Percentiles rank a stretch among this genome's conserved stretches.
Conservation (phyloP, 2,113 vertebrate species). For the Gorsachius goisagi region DNA sequence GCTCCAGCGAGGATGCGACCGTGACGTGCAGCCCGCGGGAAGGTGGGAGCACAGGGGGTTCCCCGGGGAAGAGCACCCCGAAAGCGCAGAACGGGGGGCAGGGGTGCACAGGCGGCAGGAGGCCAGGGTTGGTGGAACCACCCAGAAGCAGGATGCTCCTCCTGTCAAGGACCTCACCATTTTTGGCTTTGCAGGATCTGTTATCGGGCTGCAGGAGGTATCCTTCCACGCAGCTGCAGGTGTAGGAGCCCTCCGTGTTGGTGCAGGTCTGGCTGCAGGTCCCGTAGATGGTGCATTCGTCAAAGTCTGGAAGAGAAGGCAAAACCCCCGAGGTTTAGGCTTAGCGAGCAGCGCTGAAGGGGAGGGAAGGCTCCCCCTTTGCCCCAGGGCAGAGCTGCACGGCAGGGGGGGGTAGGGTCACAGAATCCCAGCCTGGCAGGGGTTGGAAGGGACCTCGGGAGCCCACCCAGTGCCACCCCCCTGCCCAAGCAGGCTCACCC, state of each 20-base stretch:
- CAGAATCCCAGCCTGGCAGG: no score
- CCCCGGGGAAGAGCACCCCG: background rate
- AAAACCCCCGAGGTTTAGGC: background rate
- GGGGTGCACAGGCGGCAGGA: accelerated
- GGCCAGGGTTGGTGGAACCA: accelerated
- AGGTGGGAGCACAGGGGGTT: background rate
- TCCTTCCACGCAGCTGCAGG: slow-evolving; percentile 91
- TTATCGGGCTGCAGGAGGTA: slow-evolving; percentile 95
- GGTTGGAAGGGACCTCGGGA: no score
- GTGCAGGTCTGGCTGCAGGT: slow-evolving; percentile 94
- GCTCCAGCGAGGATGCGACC: background rate
- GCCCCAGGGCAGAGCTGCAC: background rate
- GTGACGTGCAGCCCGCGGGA: background rate
- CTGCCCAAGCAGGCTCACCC: no score
- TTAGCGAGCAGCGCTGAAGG: accelerated
- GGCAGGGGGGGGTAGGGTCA: background rate
- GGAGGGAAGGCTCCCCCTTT: background rate
- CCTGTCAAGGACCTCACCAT: slow-evolving; percentile 73
- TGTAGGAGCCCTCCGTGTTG: slow-evolving; percentile 89
- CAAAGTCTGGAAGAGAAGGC: slow-evolving; percentile 80
- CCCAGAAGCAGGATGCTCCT: accelerated
- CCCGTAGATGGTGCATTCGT: slow-evolving; percentile 91
- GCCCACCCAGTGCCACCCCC: no score
- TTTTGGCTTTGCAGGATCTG: slow-evolving; percentile 98
- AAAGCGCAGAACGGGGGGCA: accelerated